These are phyloP conservation scores for Pharmacophagus antenor DNA, from an alignment of 2,888 invertebrate genomes.

Conservation along the genomic window DNA sequence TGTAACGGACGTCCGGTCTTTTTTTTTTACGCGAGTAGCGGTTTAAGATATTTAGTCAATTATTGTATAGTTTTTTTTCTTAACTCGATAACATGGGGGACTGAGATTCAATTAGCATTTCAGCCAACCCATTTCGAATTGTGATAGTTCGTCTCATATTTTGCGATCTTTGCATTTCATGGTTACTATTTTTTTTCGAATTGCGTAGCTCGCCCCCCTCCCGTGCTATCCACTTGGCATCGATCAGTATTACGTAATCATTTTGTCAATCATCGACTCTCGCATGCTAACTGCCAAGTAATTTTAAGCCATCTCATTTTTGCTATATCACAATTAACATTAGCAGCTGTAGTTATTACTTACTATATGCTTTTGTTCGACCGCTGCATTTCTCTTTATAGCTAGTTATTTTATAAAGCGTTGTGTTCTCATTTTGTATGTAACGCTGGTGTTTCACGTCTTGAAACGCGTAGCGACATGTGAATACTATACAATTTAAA, in stretches of 20 bases:
- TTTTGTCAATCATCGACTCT: conserved; percentile 34
- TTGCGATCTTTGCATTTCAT: conserved; percentile 15
- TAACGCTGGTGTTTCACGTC: conserved; percentile 71
- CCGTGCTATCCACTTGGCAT: conserved; percentile 61
- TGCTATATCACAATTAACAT: conserved; percentile 43
- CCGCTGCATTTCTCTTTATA: conserved; percentile 75
- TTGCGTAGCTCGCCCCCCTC: conserved; percentile 30
- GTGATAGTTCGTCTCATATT: conserved; percentile 33
- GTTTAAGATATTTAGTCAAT: conserved; percentile 80
- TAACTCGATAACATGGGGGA: conserved; percentile 49
- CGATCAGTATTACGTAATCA: conserved; percentile 65
- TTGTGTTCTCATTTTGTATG: conserved; percentile 79
- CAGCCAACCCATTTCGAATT: conserved; percentile 44
- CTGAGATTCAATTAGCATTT: conserved; percentile 55
- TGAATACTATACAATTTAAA: conserved; percentile 80
- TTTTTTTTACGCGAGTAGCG: conserved; percentile 62
- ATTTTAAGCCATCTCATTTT: conserved; percentile 46
- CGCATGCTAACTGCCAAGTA: conserved; percentile 56
- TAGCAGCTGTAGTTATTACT: conserved; percentile 56
- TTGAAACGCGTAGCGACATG: conserved; percentile 74
- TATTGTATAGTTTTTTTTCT: conserved; percentile 71
- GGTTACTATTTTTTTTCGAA: conserved; percentile 4
- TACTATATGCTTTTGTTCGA: conserved; percentile 63
- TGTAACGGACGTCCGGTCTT: conserved; percentile 54
- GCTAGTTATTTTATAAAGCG: conserved; percentile 68